Percentiles rank a stretch among this genome's conserved stretches.
Conservation (phyloP, 2,888 invertebrate genomes). For the Zaprionus obscuricornis region DNA sequence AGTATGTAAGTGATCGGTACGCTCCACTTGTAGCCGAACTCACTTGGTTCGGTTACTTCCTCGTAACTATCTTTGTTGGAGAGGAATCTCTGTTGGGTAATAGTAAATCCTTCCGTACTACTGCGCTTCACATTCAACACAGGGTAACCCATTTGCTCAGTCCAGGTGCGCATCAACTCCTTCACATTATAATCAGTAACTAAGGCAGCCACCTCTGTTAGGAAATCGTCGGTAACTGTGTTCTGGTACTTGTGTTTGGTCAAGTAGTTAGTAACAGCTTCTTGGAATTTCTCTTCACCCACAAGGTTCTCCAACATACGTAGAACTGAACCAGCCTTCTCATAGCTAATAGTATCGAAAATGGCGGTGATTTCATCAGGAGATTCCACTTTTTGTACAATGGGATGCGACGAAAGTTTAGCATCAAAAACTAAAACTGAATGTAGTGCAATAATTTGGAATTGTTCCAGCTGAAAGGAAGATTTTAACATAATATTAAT, state of each 20-base stretch:
- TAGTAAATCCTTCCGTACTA: constrained; percentile 81
- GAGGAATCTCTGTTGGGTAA: constrained; percentile 90
- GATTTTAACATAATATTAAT: constrained; percentile 17
- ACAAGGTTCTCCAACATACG: constrained; percentile 94
- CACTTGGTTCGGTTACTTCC: constrained; percentile 83
- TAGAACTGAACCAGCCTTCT: constrained; percentile 93
- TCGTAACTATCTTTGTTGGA: constrained; percentile 86
- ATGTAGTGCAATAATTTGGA: constrained; percentile 88
- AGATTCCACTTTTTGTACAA: constrained; percentile 91
- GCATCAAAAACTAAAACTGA: constrained; percentile 89
- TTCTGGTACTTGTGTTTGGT: constrained; percentile 88
- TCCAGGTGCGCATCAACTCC: constrained; percentile 93
- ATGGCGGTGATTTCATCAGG: constrained; percentile 95
- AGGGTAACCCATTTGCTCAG: constrained; percentile 93
- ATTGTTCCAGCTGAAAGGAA: constrained; percentile 88
- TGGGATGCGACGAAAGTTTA: constrained; percentile 93
- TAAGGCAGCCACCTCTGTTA: constrained; percentile 85
- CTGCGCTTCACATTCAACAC: constrained; percentile 86
- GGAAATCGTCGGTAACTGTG: constrained; percentile 91
- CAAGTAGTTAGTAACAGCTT: constrained; percentile 90
- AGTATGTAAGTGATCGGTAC: constrained; percentile 91
- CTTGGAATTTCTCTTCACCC: constrained; percentile 87
- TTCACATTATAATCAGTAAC: constrained; percentile 83
- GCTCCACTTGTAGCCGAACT: constrained; percentile 89
- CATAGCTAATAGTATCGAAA: constrained; percentile 95